A percentile compares a stretch with the other conserved stretches of the same genome.
phyloP scores from a whole-genome alignment of 2,113 vertebrate species.

The Petromus typicus region DNA sequence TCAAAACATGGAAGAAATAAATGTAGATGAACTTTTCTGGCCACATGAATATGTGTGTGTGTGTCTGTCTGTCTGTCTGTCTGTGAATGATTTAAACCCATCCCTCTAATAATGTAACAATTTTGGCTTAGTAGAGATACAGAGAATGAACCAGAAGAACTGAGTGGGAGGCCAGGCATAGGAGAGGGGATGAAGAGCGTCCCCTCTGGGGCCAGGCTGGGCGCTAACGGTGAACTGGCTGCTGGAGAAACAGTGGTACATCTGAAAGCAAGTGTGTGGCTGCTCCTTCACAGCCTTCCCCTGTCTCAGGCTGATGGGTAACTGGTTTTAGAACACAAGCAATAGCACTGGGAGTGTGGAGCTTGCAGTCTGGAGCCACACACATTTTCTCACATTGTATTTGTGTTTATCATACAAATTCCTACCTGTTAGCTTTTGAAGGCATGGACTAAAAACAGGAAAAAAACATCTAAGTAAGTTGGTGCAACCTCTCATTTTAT shows the following conservation, averaged over 20 bases:
- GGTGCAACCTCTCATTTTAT: neutral
- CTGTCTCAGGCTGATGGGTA: neutral
- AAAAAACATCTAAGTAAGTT: neutral
- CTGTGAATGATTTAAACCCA: neutral
- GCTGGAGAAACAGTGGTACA: neutral
- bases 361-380: neutral
- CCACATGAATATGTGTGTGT: neutral
- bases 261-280: fast-evolving
- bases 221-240: neutral
- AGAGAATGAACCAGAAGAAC: neutral
- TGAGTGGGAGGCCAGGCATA: fast-evolving
- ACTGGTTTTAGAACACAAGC: neutral
- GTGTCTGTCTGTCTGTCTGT: neutral
- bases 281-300: neutral
- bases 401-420: neutral
- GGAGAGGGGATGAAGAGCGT: neutral
- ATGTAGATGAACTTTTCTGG: slow-evolving; percentile 29
- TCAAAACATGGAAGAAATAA: slow-evolving; percentile 74
- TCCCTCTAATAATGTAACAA: neutral
- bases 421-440: neutral
- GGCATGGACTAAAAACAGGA: neutral
- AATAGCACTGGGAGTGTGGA: neutral
- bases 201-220: fast-evolving
- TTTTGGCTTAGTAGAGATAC: neutral
- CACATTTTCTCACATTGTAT: neutral